These are phyloP conservation scores for Scrobipalpa atriplicella DNA, from an alignment of 2,888 invertebrate species.

Conservation along the genomic window DNA sequence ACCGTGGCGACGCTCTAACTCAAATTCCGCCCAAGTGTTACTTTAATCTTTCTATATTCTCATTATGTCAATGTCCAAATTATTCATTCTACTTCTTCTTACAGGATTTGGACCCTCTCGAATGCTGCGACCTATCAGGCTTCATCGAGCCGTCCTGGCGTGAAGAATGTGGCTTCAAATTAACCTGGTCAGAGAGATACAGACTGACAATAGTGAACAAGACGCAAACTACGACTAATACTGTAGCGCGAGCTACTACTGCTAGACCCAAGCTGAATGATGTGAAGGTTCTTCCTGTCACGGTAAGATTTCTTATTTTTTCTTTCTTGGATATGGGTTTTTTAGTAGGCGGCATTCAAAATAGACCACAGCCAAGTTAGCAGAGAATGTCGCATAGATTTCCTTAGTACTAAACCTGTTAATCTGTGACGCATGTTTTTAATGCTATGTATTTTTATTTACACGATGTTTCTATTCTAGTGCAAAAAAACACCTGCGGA, in stretches of 20 bases:
- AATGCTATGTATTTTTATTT: too few relatives aligned
- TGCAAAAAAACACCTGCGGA: too few relatives aligned
- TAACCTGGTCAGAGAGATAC: slow-evolving; percentile 51
- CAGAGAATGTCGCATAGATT: too few relatives aligned
- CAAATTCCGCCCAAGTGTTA: too few relatives aligned
- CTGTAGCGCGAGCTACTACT: slow-evolving; percentile 32
- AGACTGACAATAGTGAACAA: slow-evolving; percentile 51
- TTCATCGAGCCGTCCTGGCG: slow-evolving; percentile 61
- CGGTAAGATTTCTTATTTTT: slow-evolving; percentile 52
- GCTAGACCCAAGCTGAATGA: slow-evolving; percentile 46
- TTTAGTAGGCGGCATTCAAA: too few relatives aligned
- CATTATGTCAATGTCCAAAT: too few relatives aligned
- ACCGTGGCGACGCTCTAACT: too few relatives aligned
- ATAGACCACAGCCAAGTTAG: too few relatives aligned
- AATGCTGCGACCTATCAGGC: slow-evolving; percentile 66
- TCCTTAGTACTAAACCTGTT: too few relatives aligned
- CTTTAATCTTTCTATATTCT: too few relatives aligned
- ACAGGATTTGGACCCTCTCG: slow-evolving; percentile 49
- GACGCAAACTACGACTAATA: slow-evolving; percentile 38
- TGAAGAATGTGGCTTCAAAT: slow-evolving; percentile 58
- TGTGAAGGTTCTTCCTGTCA: slow-evolving; percentile 59
- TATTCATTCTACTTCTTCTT: slow-evolving; percentile 7
- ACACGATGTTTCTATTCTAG: too few relatives aligned
- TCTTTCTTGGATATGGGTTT: background rate
- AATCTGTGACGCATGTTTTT: too few relatives aligned